Conservation (phyloP, 2,888 invertebrate species). For the Drosophila tripunctata region DNA sequence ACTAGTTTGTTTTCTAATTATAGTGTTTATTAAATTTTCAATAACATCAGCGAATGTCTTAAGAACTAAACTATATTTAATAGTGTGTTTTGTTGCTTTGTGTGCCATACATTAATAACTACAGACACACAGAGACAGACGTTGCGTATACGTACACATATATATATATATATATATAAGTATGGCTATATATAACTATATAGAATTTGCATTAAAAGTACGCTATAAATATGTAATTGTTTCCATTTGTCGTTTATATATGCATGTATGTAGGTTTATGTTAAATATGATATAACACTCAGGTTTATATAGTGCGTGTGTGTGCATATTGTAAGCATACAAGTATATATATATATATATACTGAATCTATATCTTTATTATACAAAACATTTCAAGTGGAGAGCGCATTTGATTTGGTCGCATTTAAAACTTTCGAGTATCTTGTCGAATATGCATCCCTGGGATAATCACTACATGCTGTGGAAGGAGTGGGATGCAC, state of each 20-base stretch:
- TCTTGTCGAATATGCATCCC: constrained; percentile 32
- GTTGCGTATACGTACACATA: constrained; percentile 31
- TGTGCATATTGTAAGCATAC: constrained; percentile 1
- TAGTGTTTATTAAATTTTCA: constrained; percentile 67
- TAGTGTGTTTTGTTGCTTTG: constrained; percentile 61
- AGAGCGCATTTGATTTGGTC: constrained; percentile 61
- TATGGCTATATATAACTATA: constrained; percentile 35
- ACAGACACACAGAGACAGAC: constrained; percentile 43
- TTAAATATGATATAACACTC: constrained; percentile 26
- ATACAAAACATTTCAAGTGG: constrained; percentile 63
- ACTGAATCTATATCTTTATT: constrained; percentile 12
- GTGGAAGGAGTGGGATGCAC: constrained; percentile 23
- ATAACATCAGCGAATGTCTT: constrained; percentile 78
- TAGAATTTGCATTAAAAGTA: constrained; percentile 68
- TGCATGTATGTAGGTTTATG: constrained; percentile 19
- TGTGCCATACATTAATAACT: constrained; percentile 33
- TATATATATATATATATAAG: too few species aligned
- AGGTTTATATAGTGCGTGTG: constrained; percentile 22
- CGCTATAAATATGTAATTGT: constrained; percentile 55
- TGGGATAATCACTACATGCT: constrained; percentile 49
- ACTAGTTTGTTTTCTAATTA: constrained; percentile 40
- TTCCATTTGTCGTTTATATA: not conserved
- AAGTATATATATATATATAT: constrained; percentile 2
- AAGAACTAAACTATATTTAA: constrained; percentile 71
- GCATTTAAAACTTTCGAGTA: constrained; percentile 63